Evolutionary conservation across 2,888 invertebrate genomes (phyloP), one percentile per base, ranked within the genome.

Genomic region (Hyalella azteca): DNA sequence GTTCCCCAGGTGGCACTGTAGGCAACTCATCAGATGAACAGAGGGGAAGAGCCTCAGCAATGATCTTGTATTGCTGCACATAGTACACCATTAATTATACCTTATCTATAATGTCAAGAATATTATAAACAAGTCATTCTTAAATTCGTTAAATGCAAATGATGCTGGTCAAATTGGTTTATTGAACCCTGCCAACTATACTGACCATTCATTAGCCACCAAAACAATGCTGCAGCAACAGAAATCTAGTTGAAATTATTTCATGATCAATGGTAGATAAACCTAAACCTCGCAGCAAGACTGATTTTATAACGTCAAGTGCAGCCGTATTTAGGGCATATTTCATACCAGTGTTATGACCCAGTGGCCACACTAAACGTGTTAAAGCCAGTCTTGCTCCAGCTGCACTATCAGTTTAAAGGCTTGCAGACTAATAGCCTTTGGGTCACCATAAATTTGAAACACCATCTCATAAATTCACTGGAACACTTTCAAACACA

Each of bases 11-110:
- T 11, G 66, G 66, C 39, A 66, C 66, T 13, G 29, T 9, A 36
- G 66, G 66, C 7, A 66, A 36, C 19, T 66, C 66, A 32, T 66
- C 66, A 66, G 66, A 5, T 36, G 66, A 11, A 66, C 66, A 66
- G 7, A 66, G 0, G 19, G 66, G 66, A 32, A 29, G 36, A 4
- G 36, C 66, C 29, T 66, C 66, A 29, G 66, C 32, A 19, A 66
- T 66, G 66, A 66, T 66, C 39, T 2, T 22, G 36, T 36, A 66
- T 3, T 54, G 26, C 54, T 54, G 54, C 5, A 54, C 5, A 54
- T 1, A 54, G 19, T 54, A 26, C 22, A 26, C 1, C n/a, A 54
- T 26, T 26, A 54, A 26, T 22, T 22, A 1, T 54, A 26, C 1
- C 4, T 54, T 54, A 26, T 26, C 13, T 3, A 22, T 22, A 26